These are phyloP conservation scores for Petrolisthes cinctipes DNA, from an alignment of 2,888 invertebrate species.

Conservation along the genomic window DNA sequence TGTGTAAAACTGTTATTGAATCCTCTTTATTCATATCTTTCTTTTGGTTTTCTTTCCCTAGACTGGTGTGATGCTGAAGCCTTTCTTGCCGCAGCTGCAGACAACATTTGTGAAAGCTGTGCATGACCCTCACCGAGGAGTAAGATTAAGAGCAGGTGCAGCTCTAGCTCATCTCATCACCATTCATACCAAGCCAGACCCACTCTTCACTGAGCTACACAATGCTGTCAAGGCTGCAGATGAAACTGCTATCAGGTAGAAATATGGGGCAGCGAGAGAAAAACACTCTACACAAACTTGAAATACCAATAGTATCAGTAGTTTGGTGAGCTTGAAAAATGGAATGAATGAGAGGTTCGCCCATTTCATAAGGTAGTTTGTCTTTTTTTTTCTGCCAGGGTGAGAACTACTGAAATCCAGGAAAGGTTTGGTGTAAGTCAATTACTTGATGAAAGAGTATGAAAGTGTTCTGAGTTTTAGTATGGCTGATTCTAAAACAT, in stretches of 20 bases:
- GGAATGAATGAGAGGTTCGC: background rate
- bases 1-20: too few relatives aligned
- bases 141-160: constrained; percentile 88
- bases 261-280: background rate
- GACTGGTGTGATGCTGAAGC: constrained; percentile 95
- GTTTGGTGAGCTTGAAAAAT: background rate
- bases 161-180: constrained; percentile 89
- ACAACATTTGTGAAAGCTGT: constrained; percentile 97
- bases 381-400: background rate
- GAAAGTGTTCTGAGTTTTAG: too few relatives aligned
- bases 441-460: too few relatives aligned
- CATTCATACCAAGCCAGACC: constrained; percentile 94
- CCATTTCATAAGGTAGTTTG: background rate
- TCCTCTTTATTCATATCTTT: too few relatives aligned
- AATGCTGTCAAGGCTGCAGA: constrained; percentile 86
- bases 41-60: constrained; percentile 68
- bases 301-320: background rate
- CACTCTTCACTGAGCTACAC: constrained; percentile 92
- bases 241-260: constrained; percentile 81
- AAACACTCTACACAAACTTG: background rate
- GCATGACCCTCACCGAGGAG: constrained; percentile 87
- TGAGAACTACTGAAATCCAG: background rate
- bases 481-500: too few relatives aligned
- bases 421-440: too few relatives aligned
- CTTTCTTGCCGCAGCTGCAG: constrained; percentile 97